Percentiles rank a stretch among this genome's conserved stretches.
phyloP scores from a whole-genome alignment of 2,888 invertebrate species.

The Lithosia quadra region DNA sequence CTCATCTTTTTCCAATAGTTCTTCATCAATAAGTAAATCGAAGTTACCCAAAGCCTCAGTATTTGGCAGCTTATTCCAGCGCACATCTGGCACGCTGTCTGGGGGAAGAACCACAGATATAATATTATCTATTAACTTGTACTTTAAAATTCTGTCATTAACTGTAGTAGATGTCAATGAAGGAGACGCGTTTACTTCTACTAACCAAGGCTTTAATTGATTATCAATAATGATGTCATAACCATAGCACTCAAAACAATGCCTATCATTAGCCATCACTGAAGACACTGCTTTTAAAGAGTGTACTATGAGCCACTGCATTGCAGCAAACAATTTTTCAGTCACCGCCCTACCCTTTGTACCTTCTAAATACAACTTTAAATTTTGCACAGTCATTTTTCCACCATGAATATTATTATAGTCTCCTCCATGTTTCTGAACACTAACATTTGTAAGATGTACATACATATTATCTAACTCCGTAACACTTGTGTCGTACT shows the following conservation, averaged over 20 bases:
- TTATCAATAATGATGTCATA: constrained; percentile 98
- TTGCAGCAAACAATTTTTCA: constrained; percentile 94
- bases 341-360: constrained; percentile 95
- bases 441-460: constrained; percentile 97
- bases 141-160: constrained; percentile 96
- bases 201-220: constrained; percentile 96
- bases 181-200: constrained; percentile 97
- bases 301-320: constrained; percentile 95
- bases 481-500: constrained; percentile 95
- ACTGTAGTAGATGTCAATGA: constrained; percentile 96
- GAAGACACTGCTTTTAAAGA: constrained; percentile 96
- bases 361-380: constrained; percentile 95
- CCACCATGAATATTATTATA: constrained; percentile 97
- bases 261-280: constrained; percentile 95
- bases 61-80: constrained; percentile 93
- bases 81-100: constrained; percentile 93
- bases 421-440: constrained; percentile 97
- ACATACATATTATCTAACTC: constrained; percentile 97
- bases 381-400: constrained; percentile 96
- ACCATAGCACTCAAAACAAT: constrained; percentile 97
- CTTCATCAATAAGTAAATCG: constrained; percentile 91
- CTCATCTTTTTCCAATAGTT: constrained; percentile 88
- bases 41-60: constrained; percentile 92
- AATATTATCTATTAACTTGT: constrained; percentile 96
- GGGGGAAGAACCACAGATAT: constrained; percentile 95